Evolutionary conservation across 1,140 invertebrate genomes (phyloP).

Genomic region (Chironomus tepperi): DNA sequence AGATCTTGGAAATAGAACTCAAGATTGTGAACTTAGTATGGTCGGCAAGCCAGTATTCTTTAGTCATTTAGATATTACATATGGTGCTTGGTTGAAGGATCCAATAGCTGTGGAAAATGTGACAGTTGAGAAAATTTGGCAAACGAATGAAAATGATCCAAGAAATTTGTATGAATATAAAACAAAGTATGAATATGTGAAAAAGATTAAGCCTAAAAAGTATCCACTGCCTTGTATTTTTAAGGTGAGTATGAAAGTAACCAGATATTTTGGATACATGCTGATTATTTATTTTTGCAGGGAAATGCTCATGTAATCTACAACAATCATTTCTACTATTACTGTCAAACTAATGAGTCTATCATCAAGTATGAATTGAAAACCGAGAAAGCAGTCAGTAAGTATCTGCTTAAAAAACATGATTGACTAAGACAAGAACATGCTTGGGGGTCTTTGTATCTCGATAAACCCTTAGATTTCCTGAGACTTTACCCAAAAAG

Average conservation of each 20-base stretch:
- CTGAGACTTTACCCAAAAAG: too few relatives aligned
- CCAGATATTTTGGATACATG: too few relatives aligned
- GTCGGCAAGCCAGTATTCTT: slow-evolving; percentile 89
- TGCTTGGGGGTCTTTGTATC: too few relatives aligned
- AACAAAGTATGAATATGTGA: slow-evolving; percentile 60
- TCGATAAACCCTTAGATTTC: too few relatives aligned
- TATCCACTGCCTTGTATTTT: slow-evolving; percentile 37
- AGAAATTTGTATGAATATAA: slow-evolving; percentile 65
- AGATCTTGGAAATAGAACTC: slow-evolving; percentile 46
- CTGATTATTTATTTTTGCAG: slow-evolving; percentile 45
- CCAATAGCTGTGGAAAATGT: slow-evolving; percentile 51
- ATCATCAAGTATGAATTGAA: slow-evolving; percentile 56
- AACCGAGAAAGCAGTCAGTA: slow-evolving; percentile 29
- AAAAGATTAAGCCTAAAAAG: slow-evolving; percentile 41
- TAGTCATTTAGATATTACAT: slow-evolving; percentile 59
- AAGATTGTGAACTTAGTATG: slow-evolving; percentile 79
- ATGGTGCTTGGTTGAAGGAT: slow-evolving; percentile 82
- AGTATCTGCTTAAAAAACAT: too few relatives aligned
- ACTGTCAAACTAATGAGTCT: slow-evolving; percentile 50
- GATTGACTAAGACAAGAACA: too few relatives aligned
- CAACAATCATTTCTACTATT: slow-evolving; percentile 87
- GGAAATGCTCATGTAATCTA: slow-evolving; percentile 86
- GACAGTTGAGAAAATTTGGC: slow-evolving; percentile 67
- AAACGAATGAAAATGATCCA: slow-evolving; percentile 66
- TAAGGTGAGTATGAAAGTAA: slow-evolving; percentile 30